Evolutionary conservation across 2,888 invertebrate genomes (phyloP).

Genomic region (Lepidochitona cinerea): DNA sequence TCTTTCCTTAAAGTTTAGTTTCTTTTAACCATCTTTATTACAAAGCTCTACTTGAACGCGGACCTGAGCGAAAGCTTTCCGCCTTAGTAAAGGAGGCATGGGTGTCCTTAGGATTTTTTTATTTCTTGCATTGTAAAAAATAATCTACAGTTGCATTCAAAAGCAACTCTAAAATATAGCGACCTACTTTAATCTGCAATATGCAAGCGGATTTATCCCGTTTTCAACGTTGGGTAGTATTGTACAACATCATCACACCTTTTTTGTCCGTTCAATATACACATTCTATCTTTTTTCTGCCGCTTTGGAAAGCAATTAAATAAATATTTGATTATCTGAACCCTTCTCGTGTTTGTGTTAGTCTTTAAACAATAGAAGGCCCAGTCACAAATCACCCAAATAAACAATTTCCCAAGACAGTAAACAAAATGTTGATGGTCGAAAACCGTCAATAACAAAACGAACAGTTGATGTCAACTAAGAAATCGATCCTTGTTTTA

Average conservation of each 20-base stretch:
- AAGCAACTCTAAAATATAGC: constrained; percentile 6
- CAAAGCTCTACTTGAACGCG: background rate
- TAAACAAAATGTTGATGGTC: too few species aligned
- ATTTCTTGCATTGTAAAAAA: background rate
- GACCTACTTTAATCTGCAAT: background rate
- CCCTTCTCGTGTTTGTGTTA: background rate
- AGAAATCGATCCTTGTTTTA: too few species aligned
- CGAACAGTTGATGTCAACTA: too few species aligned
- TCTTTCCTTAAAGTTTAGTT: too few species aligned
- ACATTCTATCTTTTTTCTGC: background rate
- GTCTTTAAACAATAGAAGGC: background rate
- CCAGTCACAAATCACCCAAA: too few species aligned
- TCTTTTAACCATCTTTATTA: too few species aligned
- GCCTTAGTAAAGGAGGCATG: background rate
- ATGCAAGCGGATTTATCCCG: background rate
- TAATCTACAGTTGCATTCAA: background rate
- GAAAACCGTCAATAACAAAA: too few species aligned
- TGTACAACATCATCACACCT: too few species aligned
- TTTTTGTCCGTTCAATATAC: too few species aligned
- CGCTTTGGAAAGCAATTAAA: constrained; percentile 3
- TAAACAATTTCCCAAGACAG: too few species aligned
- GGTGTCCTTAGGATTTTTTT: background rate
- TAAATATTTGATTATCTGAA: constrained; percentile 6
- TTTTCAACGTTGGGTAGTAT: too few species aligned
- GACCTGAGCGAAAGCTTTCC: background rate